Evolutionary conservation across 2,888 invertebrate genomes (phyloP), one percentile per base, ranked within the genome.

Genomic region (Maniola hyperantus): DNA sequence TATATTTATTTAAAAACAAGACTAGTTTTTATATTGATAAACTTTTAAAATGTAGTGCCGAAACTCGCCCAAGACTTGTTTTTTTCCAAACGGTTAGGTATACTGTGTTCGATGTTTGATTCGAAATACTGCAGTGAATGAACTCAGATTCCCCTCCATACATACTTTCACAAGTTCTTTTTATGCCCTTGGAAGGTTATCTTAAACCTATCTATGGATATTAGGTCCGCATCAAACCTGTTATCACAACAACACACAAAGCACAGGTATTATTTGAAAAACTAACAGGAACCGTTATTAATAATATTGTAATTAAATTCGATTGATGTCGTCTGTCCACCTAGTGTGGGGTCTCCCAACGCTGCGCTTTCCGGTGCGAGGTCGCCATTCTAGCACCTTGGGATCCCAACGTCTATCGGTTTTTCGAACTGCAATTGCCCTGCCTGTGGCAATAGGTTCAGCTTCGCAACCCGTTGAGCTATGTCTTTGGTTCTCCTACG

Each of bases 101-200:
- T 60, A 1, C n/a, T 6, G 39, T 18, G 10, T 20, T 13, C 5
- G 18, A 13, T 36, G 15, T 60, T 50, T 60, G 50, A 2, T 51
- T 36, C 20, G 39, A 50, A 51, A 51, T 20, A 18, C 50, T 20
- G 61, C n/a, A n/a, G n/a, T 39, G 34, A 59, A 59, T 34, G 59
- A 51, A 50, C 61, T 61, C 50, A 50, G n/a, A 20, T 36, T 50
- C n/a, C 36, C 11, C 51, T 51, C 20, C 61, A 50, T 51, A 13
- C 51, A 39, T 20, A 51, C 36, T 51, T 61, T 61, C 61, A 61
- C 61, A 18, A 11, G n/a, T 15, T 48, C 5, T 15, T n/a, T 20
- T 48, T 48, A 48, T 60, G 48, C 34, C 48, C 59, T 48, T 48
- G 46, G 10, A 34, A 58, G 20, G 26, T 34, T 34, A 60, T 59